Evolutionary conservation across 2,888 invertebrate species (phyloP).

Genomic region (Metellina segmentata): DNA sequence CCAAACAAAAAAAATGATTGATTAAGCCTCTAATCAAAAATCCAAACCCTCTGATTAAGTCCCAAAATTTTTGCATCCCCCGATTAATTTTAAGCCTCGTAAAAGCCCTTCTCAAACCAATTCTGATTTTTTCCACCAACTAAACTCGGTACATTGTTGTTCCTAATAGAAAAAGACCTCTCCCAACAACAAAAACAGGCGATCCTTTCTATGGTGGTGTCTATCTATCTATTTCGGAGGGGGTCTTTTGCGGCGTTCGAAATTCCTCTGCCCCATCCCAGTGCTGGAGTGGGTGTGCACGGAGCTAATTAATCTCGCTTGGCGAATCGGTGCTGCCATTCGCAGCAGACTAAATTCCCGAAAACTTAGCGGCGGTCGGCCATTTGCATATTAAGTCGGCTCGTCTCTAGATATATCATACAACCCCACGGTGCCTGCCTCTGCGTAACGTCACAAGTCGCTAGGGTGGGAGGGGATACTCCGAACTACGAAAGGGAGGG

Average conservation of each 20-base stretch:
- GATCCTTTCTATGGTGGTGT: not conserved
- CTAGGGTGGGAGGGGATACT: conserved; percentile 5
- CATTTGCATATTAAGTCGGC: conserved; percentile 74
- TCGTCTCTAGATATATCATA: conserved; percentile 62
- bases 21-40: not conserved
- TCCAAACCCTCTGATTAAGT: not conserved
- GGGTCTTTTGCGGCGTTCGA: not conserved
- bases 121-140: not conserved
- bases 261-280: conserved; percentile 3
- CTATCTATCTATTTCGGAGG: not conserved
- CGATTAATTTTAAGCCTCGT: not conserved
- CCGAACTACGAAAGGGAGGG: conserved; percentile 11
- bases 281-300: conserved; percentile 54
- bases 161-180: not conserved
- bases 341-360: conserved; percentile 70
- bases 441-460: conserved; percentile 41
- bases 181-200: not conserved
- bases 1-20: not conserved
- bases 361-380: conserved; percentile 68
- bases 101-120: too few relatives aligned
- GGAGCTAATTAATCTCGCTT: conserved; percentile 70
- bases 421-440: conserved; percentile 30
- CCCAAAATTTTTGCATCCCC: not conserved
- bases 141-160: not conserved
- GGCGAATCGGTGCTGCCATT: conserved; percentile 70